These are phyloP conservation scores for Callyntrura sp. DNA, from an alignment of 2,888 invertebrate genomes.

Conservation along the genomic window DNA sequence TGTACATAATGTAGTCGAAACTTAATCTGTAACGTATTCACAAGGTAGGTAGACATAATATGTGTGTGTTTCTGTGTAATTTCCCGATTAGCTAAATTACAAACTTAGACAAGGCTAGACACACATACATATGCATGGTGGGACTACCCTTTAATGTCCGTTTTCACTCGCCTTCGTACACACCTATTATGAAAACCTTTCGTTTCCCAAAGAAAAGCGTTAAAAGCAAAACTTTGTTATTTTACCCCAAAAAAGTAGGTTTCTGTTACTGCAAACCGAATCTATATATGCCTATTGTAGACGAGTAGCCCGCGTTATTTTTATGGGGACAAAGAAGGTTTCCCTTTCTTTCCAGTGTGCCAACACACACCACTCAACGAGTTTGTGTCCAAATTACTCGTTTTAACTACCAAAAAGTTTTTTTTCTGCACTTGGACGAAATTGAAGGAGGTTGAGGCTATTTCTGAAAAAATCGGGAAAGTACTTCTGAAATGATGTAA, in stretches of 20 bases:
- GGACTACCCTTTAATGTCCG: not conserved
- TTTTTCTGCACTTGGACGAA: constrained; percentile 14
- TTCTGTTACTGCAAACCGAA: constrained; percentile 34
- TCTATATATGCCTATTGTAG: not conserved
- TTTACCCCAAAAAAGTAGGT: constrained; percentile 23
- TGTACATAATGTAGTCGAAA: not conserved
- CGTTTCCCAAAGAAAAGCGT: not conserved
- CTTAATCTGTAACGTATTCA: not conserved
- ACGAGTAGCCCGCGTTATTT: constrained; percentile 15
- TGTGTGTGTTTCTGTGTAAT: constrained; percentile 36
- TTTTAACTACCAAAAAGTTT: constrained; percentile 53
- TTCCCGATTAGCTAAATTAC: constrained; percentile 41
- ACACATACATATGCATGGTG: not conserved
- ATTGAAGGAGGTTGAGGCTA: constrained; percentile 15
- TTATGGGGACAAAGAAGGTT: constrained; percentile 59
- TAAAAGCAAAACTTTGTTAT: constrained; percentile 14
- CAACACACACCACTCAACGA: constrained; percentile 30
- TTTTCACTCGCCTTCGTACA: not conserved
- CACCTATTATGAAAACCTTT: not conserved
- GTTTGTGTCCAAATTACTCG: constrained; percentile 57
- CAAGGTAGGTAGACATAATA: not conserved
- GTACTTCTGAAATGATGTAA: not conserved
- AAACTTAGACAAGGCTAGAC: constrained; percentile 9
- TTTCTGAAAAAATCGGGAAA: not conserved
- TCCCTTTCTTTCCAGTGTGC: constrained; percentile 13